phyloP scores from a whole-genome alignment of 2,888 invertebrate genomes.

The Thereva nobilitata region DNA sequence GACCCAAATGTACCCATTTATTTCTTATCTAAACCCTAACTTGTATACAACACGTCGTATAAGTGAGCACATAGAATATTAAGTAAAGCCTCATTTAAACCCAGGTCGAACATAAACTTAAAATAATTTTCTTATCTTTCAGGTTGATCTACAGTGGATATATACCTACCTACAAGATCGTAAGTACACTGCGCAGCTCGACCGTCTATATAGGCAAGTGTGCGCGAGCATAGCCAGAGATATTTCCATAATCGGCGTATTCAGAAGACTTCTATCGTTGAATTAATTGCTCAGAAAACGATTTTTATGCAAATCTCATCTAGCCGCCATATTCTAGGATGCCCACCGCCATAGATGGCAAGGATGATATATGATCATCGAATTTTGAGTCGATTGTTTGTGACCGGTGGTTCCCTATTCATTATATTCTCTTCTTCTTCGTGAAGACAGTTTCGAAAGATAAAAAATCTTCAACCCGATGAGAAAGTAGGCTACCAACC shows the following conservation, averaged over 20 bases:
- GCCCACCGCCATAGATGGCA: constrained; percentile 8
- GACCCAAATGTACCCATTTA: no score
- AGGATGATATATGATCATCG: constrained; percentile 20
- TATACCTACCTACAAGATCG: background rate
- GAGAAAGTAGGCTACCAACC: no score
- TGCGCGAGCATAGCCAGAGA: background rate
- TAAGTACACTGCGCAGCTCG: constrained; percentile 9
- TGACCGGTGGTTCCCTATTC: no score
- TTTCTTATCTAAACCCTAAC: no score
- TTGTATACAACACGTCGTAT: no score
- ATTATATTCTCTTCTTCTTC: no score
- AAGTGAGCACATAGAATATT: no score
- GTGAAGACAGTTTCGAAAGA: no score
- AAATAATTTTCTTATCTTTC: constrained; percentile 27
- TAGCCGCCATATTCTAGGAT: background rate
- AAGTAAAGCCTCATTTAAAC: no score
- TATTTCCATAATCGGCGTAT: constrained; percentile 7
- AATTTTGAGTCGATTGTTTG: background rate
- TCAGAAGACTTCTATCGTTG: constrained; percentile 7
- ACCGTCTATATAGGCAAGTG: constrained; percentile 1
- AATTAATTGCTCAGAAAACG: constrained; percentile 25
- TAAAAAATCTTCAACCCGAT: no score
- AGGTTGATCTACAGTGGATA: constrained; percentile 12
- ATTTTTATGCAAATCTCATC: constrained; percentile 23
- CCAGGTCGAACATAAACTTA: constrained; percentile 3